Conservation (phyloP, 2,888 invertebrate genomes). For the Lepidonotus clava region DNA sequence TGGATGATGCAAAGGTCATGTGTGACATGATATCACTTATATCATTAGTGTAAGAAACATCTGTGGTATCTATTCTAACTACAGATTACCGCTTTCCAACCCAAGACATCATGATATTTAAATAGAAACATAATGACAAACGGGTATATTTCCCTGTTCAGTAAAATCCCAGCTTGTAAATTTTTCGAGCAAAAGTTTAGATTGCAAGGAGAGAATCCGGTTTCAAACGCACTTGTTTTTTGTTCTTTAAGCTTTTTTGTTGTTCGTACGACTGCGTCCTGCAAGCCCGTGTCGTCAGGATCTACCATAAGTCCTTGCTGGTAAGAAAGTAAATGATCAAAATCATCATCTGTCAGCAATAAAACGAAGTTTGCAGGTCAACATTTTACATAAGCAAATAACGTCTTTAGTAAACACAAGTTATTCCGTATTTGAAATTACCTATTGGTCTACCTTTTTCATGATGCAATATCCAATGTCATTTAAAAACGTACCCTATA, state of each 20-base stretch:
- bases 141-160: too few species aligned
- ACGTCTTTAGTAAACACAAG: background rate
- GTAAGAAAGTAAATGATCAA: background rate
- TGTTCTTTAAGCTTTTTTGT: conserved; percentile 49
- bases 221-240: conserved; percentile 53
- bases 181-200: too few species aligned
- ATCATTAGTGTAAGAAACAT: too few species aligned
- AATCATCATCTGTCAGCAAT: background rate
- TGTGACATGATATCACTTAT: too few species aligned
- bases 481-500: conserved; percentile 68
- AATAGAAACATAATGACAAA: too few species aligned
- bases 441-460: background rate
- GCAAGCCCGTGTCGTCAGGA: conserved; percentile 58
- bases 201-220: background rate
- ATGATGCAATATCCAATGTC: background rate
- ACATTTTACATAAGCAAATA: background rate
- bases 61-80: too few species aligned
- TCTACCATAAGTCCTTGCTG: conserved; percentile 59
- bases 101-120: too few species aligned
- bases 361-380: background rate
- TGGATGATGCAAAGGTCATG: too few species aligned
- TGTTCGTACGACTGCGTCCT: conserved; percentile 54
- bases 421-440: background rate
- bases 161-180: too few species aligned
- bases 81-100: too few species aligned